Base-by-base conservation (phyloP, 2,113 vertebrate genomes). In the Lagopus leucura region DNA sequence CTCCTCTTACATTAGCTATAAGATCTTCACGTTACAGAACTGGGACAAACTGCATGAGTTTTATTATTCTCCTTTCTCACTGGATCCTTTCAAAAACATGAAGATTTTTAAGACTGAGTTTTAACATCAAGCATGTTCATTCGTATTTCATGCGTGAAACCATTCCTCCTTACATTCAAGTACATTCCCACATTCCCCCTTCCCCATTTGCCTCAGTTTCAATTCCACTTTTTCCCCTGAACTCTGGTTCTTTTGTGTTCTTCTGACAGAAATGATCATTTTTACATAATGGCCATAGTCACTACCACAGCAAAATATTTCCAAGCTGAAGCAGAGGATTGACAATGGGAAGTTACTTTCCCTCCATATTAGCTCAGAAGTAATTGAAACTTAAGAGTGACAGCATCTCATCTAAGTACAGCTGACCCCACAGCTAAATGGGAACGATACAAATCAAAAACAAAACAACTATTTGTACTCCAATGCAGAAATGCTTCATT, bases 401-500 rank as follows among this genome's bases (percentile, higher is more conserved):
- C 19, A 76, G 11, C 34, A 13, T 43, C 40, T 60, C 24, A 45
- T 6, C 4, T 18, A 42, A 8, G 14, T n/a, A 50, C 27, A 34
- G 45, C 38, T 45, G 38, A 20, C 42, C 24, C 43, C 11, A 4
- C 9, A 60, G 20, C 22, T 25, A 18, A 13, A 40, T 30, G 28
- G 3, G 14, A 81, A 50, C 18, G 10, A 40, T 17, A 6, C 13
- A 42, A 8, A 21, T 32, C 17, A 18, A 6, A 63, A 71, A 28
- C 11, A 57, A 4, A 38, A 2, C 1, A 43, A 43, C 7, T 4
- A 8, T 11, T 61, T 70, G 28, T 52, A 50, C 21, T 47, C 61
- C 45, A 42, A 0, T 8, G 50, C 3, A 25, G 36, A 57, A 83
- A 30, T 38, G 32, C 32, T 6, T 10, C 9, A 0, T 2, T 27